A percentile compares a stretch with the other conserved stretches of the same genome.
Evolutionary conservation across 2,113 vertebrate genomes (phyloP).

Genomic region (Sceloporus tristichus): DNA sequence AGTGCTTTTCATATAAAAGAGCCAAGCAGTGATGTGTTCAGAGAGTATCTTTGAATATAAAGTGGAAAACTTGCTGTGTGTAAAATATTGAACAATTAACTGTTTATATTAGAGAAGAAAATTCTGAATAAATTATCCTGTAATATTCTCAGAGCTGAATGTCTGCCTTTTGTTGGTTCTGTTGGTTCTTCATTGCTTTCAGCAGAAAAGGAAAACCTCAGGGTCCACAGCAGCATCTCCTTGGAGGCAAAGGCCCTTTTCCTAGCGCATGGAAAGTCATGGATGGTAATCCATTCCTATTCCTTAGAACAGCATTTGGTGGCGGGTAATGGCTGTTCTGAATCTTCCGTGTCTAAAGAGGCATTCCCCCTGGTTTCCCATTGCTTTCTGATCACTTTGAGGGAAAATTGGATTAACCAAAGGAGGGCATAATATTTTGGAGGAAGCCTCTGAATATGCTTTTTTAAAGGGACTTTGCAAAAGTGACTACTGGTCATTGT

Average conservation of each 20-base stretch:
- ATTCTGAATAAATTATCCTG: slow-evolving; percentile 94
- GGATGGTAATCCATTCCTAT: no score
- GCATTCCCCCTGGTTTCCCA: no score
- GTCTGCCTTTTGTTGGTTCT: slow-evolving; percentile 41
- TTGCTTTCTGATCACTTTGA: no score
- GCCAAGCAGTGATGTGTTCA: slow-evolving; percentile 91
- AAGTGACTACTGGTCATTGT: no score
- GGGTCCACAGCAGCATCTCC: background rate
- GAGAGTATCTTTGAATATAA: slow-evolving; percentile 86
- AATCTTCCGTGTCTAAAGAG: no score
- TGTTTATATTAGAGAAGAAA: slow-evolving; percentile 92
- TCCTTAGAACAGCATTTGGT: no score
- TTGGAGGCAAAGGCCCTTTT: background rate
- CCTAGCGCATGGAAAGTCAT: background rate
- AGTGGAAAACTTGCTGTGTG: slow-evolving; percentile 89
- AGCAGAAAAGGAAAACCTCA: background rate
- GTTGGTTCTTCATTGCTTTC: background rate
- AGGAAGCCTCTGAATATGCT: no score
- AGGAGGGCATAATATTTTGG: no score
- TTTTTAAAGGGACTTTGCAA: no score
- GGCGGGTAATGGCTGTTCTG: no score
- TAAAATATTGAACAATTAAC: slow-evolving; percentile 96
- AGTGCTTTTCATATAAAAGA: slow-evolving; percentile 86
- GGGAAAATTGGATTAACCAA: no score
- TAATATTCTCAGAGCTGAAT: slow-evolving; percentile 60